phyloP scores from a whole-genome alignment of 2,888 invertebrate genomes.

The Schizaphis graminum region DNA sequence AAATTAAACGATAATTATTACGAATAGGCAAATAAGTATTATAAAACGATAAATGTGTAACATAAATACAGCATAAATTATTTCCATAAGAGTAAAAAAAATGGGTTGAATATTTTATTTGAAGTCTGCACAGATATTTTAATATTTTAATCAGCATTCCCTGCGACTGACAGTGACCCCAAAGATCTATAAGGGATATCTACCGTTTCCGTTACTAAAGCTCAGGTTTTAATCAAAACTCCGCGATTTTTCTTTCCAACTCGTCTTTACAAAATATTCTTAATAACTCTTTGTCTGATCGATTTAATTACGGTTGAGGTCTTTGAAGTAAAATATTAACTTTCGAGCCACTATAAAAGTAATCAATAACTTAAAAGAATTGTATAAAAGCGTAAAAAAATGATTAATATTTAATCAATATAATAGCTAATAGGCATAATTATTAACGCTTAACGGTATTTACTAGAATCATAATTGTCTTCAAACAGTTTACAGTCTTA shows the following conservation, averaged over 20 bases:
- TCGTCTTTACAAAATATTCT: neutral
- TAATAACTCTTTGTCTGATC: neutral
- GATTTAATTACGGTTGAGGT: neutral
- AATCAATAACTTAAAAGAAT: neutral
- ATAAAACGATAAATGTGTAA: neutral
- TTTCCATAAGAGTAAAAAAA: neutral
- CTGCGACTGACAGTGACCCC: neutral
- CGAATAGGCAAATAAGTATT: neutral
- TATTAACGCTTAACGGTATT: neutral
- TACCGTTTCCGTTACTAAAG: neutral
- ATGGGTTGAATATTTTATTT: neutral
- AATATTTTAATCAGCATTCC: constrained; percentile 33
- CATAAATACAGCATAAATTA: neutral
- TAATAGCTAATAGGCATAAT: neutral
- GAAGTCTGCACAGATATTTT: neutral
- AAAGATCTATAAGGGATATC: neutral
- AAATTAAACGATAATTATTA: neutral
- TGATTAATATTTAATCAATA: neutral
- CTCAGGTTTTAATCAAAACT: constrained; percentile 42
- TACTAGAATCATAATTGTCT: neutral
- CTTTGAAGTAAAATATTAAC: neutral
- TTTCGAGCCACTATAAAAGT: neutral
- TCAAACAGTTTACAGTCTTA: neutral
- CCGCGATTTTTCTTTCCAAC: neutral
- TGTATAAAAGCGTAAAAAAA: neutral